phyloP scores from a whole-genome alignment of 2,888 invertebrate species.

The Pyrgus malvae region DNA sequence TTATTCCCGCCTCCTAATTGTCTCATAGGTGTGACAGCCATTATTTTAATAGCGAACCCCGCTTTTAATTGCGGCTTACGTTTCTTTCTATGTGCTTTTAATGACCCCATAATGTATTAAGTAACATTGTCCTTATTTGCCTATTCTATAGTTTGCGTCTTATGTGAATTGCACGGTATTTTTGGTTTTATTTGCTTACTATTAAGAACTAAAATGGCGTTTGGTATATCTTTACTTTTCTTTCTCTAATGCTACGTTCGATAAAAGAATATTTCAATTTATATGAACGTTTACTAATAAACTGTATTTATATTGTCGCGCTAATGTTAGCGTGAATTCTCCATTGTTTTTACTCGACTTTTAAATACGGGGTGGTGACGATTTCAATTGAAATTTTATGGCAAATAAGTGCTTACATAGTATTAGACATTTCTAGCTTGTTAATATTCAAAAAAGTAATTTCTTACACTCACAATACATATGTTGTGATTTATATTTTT shows the following conservation, averaged over 20 bases:
- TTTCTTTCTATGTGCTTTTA: conserved; percentile 62
- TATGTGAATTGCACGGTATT: not conserved
- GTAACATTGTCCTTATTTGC: conserved; percentile 38
- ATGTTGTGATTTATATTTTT: too few relatives aligned
- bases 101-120: conserved; percentile 45
- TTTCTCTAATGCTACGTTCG: not conserved
- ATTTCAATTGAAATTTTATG: not conserved
- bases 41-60: conserved; percentile 77
- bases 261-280: conserved; percentile 21
- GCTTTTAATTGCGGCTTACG: conserved; percentile 65
- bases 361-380: not conserved
- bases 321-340: conserved; percentile 35
- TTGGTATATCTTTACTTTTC: not conserved
- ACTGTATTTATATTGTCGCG: conserved; percentile 35
- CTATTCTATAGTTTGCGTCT: conserved; percentile 9
- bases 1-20: conserved; percentile 72
- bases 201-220: not conserved
- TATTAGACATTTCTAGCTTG: not conserved
- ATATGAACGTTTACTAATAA: conserved; percentile 31
- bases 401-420: not conserved
- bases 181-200: not conserved
- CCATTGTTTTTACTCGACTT: not conserved
- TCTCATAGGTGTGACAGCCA: conserved; percentile 79
- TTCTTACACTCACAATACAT: not conserved
- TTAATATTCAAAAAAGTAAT: not conserved